Evolutionary conservation across 1,140 invertebrate genomes (phyloP).

Genomic region (Adelges cooleyi): DNA sequence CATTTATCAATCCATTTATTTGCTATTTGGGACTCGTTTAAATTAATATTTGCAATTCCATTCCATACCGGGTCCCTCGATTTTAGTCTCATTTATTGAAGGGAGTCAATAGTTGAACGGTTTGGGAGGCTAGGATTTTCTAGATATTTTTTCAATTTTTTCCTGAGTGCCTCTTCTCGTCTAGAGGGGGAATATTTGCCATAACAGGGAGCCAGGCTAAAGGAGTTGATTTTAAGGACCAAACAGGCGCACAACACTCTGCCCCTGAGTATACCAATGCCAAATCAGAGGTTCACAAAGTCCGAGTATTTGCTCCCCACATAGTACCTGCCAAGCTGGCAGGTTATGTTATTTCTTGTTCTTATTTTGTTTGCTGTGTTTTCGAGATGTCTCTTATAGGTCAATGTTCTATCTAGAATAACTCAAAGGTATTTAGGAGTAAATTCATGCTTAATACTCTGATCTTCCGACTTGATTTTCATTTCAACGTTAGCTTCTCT

Average conservation of each 20-base stretch:
- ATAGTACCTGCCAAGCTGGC: not conserved
- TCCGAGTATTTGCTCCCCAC: constrained; percentile 34
- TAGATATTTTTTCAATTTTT: not conserved
- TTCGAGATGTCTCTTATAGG: not conserved
- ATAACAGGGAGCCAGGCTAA: too few species aligned
- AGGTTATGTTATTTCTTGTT: not conserved
- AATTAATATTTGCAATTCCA: not conserved
- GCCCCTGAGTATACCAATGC: constrained; percentile 6
- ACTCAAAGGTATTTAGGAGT: not conserved
- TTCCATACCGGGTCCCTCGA: not conserved
- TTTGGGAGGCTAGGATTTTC: not conserved
- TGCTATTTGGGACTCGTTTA: not conserved
- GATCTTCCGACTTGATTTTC: not conserved
- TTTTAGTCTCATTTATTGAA: not conserved
- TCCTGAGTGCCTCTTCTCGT: not conserved
- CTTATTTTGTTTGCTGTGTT: not conserved
- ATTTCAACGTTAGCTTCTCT: constrained; percentile 5
- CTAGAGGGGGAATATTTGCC: too few species aligned
- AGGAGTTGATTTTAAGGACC: too few species aligned
- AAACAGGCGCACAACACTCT: constrained; percentile 12
- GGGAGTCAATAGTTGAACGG: not conserved
- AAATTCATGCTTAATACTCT: not conserved
- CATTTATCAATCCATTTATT: too few species aligned
- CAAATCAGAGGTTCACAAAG: not conserved
- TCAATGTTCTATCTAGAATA: not conserved